Base-by-base conservation (phyloP, 2,888 invertebrate species). In the Harmothoe impar region DNA sequence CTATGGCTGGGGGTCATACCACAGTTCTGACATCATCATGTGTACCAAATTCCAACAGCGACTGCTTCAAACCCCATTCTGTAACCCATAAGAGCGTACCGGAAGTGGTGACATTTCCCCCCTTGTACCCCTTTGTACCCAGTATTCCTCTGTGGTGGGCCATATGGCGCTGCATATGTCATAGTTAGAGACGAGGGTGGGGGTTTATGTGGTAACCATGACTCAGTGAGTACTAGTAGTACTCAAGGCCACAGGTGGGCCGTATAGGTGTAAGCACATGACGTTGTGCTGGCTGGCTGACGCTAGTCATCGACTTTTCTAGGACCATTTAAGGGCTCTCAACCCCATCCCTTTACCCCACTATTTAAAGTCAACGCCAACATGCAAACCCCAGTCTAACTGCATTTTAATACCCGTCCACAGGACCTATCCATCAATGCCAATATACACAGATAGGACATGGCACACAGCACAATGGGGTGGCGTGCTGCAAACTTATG, bases 231-330 rank as follows among this genome's bases (percentile, higher is more conserved):
- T 62, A 62, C 43, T 43, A 43, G 20, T 62, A n/a, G 12, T 62
- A 62, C 62, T 62, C 62, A 62, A 15, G 62, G 62, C 43, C n/a
- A 62, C 62, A 62, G 62, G 62, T 62, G 62, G 62, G 62, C n/a
- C n/a, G 20, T 62, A 10, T 52, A 62, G 62, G 62, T 43, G 62
- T 62, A n/a, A n/a, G 62, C 62, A 20, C 3, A n/a, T 62, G 23
- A 62, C 62, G n/a, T n/a, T 20, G 12, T 20, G 62, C 62, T 15
- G 62, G 62, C 62, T n/a, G 62, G 62, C 12, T 3, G 62, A 3
- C 7, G 20, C 12, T n/a, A 3, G 20, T 62, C 62, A n/a, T n/a
- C n/a, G n/a, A 62, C 62, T n/a, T n/a, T 20, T n/a, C 62, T 62
- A 62, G 3, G 3, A 62, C 3, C n/a, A 62, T 1, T 7, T 15